Conservation (phyloP, 2,888 invertebrate species). For the Thereva nobilitata region DNA sequence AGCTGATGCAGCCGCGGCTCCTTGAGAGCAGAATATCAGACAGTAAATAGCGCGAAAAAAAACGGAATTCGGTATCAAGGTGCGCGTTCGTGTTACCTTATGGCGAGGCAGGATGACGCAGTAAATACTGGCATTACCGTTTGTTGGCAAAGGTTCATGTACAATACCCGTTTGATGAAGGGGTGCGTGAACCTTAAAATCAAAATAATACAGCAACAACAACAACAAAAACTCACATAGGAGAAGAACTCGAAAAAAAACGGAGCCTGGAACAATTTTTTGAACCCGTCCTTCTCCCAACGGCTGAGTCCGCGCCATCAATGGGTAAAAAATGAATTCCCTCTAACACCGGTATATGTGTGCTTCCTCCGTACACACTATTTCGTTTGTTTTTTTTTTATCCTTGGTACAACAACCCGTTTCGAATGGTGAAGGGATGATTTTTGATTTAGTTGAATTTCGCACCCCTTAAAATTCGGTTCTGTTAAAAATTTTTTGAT, state of each 20-base stretch:
- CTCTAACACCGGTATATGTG: slow-evolving; percentile 13
- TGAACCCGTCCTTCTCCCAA: slow-evolving; percentile 37
- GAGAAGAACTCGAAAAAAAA: no score
- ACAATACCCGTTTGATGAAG: slow-evolving; percentile 40
- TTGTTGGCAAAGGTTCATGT: slow-evolving; percentile 23
- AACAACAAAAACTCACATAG: slow-evolving; percentile 13
- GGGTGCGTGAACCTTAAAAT: slow-evolving; percentile 42
- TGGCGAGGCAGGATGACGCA: slow-evolving; percentile 36
- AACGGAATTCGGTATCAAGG: slow-evolving; percentile 21
- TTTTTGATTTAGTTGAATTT: slow-evolving; percentile 44
- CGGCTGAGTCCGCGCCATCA: slow-evolving; percentile 10
- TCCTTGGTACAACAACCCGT: slow-evolving; percentile 37
- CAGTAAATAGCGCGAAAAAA: slow-evolving; percentile 37
- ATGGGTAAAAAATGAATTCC: slow-evolving; percentile 35
- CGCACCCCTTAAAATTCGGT: slow-evolving; percentile 44
- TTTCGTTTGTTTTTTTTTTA: not conserved
- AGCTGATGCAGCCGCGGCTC: slow-evolving; percentile 38
- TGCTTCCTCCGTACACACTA: slow-evolving; percentile 6
- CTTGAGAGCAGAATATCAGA: slow-evolving; percentile 9
- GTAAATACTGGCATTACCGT: slow-evolving; percentile 38
- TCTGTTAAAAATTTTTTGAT: slow-evolving; percentile 38
- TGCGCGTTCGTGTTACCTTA: slow-evolving; percentile 28
- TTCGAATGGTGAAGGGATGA: slow-evolving; percentile 42
- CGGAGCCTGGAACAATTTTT: not conserved
- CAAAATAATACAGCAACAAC: slow-evolving; percentile 37